Percentiles rank a stretch among this genome's conserved stretches.
These are phyloP conservation scores for Brachypalpus laphriformis DNA, from an alignment of 2,888 invertebrate genomes.

Conservation along the genomic window DNA sequence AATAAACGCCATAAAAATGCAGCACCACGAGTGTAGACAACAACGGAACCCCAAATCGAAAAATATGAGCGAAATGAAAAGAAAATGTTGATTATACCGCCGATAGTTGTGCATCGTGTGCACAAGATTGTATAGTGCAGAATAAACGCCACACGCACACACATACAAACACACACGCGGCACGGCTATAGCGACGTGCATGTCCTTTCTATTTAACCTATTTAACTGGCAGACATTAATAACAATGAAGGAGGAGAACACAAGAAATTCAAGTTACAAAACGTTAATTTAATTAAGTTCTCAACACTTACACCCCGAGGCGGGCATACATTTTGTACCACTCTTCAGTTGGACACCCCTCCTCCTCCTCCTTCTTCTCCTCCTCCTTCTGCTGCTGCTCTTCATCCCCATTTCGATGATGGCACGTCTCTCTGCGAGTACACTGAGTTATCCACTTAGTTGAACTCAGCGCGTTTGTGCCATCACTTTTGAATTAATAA, in stretches of 20 bases:
- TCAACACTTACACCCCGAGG: conserved; percentile 70
- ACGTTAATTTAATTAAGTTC: conserved; percentile 73
- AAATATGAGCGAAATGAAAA: conserved; percentile 10
- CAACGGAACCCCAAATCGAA: conserved; percentile 53
- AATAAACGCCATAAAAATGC: conserved; percentile 72
- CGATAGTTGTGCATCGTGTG: not conserved
- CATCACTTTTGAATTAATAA: conserved; percentile 64
- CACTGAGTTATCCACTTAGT: conserved; percentile 56
- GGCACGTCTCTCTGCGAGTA: conserved; percentile 10
- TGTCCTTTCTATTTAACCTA: conserved; percentile 72
- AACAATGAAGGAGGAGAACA: conserved; percentile 48
- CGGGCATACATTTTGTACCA: conserved; percentile 50
- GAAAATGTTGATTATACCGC: conserved; percentile 51
- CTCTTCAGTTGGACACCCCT: conserved; percentile 15
- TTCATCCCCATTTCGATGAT: conserved; percentile 12
- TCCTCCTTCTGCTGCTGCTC: not conserved
- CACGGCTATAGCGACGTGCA: conserved; percentile 34
- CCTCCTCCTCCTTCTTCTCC: not conserved
- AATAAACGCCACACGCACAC: conserved; percentile 30
- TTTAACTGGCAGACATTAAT: conserved; percentile 63
- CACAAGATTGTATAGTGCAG: not conserved
- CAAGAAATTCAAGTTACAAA: conserved; percentile 63
- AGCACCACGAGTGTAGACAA: conserved; percentile 17
- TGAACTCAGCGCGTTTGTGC: conserved; percentile 29
- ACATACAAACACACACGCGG: not conserved